Conservation (phyloP, 2,888 invertebrate genomes). For the Cephalotes varians region DNA sequence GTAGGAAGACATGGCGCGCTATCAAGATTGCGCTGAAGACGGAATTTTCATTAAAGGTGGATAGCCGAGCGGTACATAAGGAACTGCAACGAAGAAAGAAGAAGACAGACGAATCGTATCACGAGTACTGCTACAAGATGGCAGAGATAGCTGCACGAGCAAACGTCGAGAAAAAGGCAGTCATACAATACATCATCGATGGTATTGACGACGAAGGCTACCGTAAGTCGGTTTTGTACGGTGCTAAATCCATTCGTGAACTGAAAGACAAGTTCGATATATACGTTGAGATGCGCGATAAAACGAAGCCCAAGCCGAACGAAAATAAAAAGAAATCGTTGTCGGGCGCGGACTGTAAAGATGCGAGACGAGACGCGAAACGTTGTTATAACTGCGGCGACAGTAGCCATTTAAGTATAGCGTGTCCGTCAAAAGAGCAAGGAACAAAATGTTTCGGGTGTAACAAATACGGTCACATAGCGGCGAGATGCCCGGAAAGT, state of each 20-base stretch:
- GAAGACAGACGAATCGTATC: neutral
- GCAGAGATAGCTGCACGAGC: neutral
- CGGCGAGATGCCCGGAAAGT: neutral
- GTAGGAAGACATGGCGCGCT: neutral
- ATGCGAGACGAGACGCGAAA: neutral
- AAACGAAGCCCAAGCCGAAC: neutral
- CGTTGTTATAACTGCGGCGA: neutral
- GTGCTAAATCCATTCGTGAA: neutral
- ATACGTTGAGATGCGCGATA: neutral
- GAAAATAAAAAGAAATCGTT: neutral
- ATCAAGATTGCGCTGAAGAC: neutral
- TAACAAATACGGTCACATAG: conserved; percentile 4
- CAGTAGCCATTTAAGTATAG: neutral
- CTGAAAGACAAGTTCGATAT: neutral
- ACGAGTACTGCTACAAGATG: neutral
- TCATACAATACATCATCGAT: neutral
- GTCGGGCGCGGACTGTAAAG: neutral
- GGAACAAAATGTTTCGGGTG: conserved; percentile 11
- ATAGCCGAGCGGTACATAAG: neutral
- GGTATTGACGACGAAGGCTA: conserved; percentile 1
- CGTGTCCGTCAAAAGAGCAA: neutral
- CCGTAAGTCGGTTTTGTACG: neutral
- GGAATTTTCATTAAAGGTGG: neutral
- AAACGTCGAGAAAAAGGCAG: neutral
- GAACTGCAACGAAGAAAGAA: neutral